Evolutionary conservation across 2,797 vertebrate genomes (phyloP).

Genomic region (Novumbra hubbsi): DNA sequence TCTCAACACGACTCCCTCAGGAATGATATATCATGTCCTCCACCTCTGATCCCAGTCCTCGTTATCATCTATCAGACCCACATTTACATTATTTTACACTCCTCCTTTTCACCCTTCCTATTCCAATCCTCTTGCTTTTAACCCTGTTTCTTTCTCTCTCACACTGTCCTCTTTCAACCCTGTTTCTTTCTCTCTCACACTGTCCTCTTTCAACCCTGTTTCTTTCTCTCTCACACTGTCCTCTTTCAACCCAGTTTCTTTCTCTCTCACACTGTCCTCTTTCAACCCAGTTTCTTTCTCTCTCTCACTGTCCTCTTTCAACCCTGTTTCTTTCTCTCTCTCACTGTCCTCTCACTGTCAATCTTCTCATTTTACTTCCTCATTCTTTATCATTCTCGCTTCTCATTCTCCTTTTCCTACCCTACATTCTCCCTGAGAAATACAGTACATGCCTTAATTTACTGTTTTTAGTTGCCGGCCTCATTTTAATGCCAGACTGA

Average conservation of each 20-base stretch:
- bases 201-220: no score
- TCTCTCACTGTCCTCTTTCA: not conserved
- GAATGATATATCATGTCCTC: not conserved
- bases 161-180: no score
- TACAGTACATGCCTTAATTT: not conserved
- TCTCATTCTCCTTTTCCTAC: not conserved
- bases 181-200: not conserved
- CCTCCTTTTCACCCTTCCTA: not conserved
- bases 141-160: not conserved
- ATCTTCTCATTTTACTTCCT: not conserved
- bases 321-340: not conserved
- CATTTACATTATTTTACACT: not conserved
- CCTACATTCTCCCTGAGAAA: not conserved
- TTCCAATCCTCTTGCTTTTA: not conserved
- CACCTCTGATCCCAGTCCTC: not conserved
- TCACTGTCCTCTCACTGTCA: not conserved
- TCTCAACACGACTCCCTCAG: not conserved
- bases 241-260: not conserved
- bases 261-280: no score
- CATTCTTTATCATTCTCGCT: not conserved
- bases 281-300: no score
- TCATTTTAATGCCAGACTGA: not conserved
- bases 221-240: not conserved
- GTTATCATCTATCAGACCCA: not conserved
- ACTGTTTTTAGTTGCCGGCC: not conserved